Evolutionary conservation across 1,140 invertebrate species (phyloP).

Genomic region (Cryptotermes secundus): DNA sequence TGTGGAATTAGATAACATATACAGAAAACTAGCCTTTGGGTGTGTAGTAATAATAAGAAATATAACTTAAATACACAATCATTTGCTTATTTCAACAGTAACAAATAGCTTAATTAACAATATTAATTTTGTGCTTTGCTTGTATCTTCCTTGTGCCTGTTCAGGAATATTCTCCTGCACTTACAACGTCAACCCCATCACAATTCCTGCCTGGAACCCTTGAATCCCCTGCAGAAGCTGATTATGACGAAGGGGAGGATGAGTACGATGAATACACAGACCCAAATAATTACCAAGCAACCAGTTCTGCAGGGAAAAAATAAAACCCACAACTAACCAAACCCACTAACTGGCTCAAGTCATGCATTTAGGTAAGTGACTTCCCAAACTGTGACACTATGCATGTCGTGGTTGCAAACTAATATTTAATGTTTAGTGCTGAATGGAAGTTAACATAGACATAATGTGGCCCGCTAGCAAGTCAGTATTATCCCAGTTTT

Average conservation of each 20-base stretch:
- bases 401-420: no score
- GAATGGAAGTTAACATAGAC: no score
- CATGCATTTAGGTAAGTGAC: conserved; percentile 7
- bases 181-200: conserved; percentile 33
- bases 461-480: no score
- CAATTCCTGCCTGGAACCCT: conserved; percentile 33
- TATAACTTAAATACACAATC: not conserved
- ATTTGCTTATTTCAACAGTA: not conserved
- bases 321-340: conserved; percentile 25
- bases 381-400: not conserved
- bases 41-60: not conserved
- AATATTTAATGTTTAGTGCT: no score
- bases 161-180: conserved; percentile 33
- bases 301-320: conserved; percentile 31
- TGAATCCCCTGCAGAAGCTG: conserved; percentile 29
- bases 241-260: conserved; percentile 34
- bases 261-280: conserved; percentile 36
- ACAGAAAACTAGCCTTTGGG: no score
- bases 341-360: conserved; percentile 22
- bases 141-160: conserved; percentile 19
- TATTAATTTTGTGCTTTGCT: conserved; percentile 24
- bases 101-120: not conserved
- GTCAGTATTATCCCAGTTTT: no score
- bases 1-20: not conserved
- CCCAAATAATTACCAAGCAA: conserved; percentile 35